phyloP scores from a whole-genome alignment of 1,140 invertebrate species.

The Drosophila novamexicana region DNA sequence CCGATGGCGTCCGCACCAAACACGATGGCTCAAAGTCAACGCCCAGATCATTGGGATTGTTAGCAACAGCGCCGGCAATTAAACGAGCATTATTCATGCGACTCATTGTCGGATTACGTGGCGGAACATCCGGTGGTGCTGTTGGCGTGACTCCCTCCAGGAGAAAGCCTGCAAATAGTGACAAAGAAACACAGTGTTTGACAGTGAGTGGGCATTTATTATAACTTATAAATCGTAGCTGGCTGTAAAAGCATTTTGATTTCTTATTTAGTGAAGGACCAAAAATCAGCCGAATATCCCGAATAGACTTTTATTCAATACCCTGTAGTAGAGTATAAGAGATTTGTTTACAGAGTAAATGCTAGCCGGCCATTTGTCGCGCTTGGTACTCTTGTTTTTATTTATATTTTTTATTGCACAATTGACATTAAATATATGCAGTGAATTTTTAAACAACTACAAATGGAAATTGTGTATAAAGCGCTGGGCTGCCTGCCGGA shows the following conservation, averaged over 20 bases:
- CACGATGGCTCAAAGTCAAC: conserved; percentile 95
- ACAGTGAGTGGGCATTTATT: neutral
- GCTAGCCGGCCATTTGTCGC: neutral
- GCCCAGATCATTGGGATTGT: conserved; percentile 89
- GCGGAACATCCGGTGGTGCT: conserved; percentile 94
- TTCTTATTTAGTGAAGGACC: conserved; percentile 24
- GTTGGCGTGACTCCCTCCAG: conserved; percentile 91
- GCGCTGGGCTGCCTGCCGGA: neutral
- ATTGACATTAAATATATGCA: conserved; percentile 61
- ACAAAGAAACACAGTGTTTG: conserved; percentile 1
- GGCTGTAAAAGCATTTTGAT: conserved; percentile 10
- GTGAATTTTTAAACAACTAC: conserved; percentile 66
- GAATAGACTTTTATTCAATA: too few relatives aligned
- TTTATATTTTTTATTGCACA: conserved; percentile 19
- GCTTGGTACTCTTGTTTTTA: neutral
- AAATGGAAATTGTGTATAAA: conserved; percentile 48
- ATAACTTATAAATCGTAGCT: neutral
- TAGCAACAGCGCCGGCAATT: conserved; percentile 86
- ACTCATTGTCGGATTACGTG: conserved; percentile 94
- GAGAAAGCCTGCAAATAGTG: conserved; percentile 89
- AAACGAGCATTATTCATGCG: conserved; percentile 91
- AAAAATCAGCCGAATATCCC: conserved; percentile 5
- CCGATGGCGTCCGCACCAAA: conserved; percentile 94
- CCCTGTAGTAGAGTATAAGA: too few relatives aligned
- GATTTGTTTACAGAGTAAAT: neutral